Evolutionary conservation across 2,797 vertebrate species (phyloP).

Genomic region (Labroides dimidiatus): DNA sequence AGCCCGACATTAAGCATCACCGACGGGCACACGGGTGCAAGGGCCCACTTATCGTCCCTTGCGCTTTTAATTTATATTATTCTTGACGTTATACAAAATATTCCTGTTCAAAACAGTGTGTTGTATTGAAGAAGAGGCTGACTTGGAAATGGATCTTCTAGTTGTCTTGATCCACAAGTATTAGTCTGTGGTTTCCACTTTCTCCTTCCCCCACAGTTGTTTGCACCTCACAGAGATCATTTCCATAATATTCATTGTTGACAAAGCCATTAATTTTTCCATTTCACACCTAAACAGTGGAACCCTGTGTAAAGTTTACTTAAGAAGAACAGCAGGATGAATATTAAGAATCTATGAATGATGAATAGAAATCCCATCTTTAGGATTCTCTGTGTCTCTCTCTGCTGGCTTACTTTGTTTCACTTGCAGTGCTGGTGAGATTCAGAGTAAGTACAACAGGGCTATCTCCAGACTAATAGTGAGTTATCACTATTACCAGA

Average conservation of each 20-base stretch:
- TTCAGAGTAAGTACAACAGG: constrained; percentile 22
- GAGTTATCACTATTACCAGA: constrained; percentile 64
- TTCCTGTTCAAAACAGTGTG: background rate
- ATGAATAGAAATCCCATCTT: constrained; percentile 44
- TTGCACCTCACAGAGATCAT: constrained; percentile 17
- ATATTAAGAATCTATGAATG: constrained; percentile 37
- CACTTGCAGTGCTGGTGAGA: background rate
- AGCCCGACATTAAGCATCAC: too few relatives aligned
- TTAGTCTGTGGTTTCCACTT: background rate
- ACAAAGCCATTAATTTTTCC: constrained; percentile 43
- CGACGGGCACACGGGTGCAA: too few relatives aligned
- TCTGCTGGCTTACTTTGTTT: constrained; percentile 5
- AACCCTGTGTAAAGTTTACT: constrained; percentile 37
- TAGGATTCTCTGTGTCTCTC: constrained; percentile 30
- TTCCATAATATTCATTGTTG: constrained; percentile 43
- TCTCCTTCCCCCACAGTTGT: constrained; percentile 18
- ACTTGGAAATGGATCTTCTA: background rate
- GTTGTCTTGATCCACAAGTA: background rate
- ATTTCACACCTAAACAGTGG: constrained; percentile 47
- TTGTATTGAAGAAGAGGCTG: too few relatives aligned
- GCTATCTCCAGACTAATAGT: constrained; percentile 50
- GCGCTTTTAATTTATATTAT: too few relatives aligned
- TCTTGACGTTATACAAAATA: background rate
- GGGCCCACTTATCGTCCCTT: too few relatives aligned
- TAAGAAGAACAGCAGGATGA: constrained; percentile 25